Evolutionary conservation across 2,888 invertebrate genomes (phyloP), one percentile per base, ranked within the genome.

Genomic region (Caenorhabditis drosophilae): DNA sequence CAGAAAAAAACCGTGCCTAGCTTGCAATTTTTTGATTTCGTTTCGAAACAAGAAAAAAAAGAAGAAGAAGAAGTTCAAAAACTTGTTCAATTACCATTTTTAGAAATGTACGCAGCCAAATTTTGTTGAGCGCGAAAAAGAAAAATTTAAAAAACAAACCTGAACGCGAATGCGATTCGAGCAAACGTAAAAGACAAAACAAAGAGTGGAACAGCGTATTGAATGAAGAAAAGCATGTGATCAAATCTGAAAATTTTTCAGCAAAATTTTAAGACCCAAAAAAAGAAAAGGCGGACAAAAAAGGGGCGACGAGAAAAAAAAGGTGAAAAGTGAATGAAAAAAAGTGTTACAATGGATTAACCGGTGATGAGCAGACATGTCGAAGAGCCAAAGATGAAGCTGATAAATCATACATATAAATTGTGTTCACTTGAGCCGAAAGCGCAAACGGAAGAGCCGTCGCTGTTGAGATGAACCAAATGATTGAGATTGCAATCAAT

Each of bases 201-300:
- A 41, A 72, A 53, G 4, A 79, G 55, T 4, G 79, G 79, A 40
- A 78, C 61, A 3, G 72, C 77, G 55, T 78, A 79, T 49, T 77
- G 78, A 26, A 77, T 70, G 20, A 73, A 57, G 53, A 78, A 76
- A 11, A 79, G 68, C 22, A 70, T 42, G 35, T 76, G 59, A 25
- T 78, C 75, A 35, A 76, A 74, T 49, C 77, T 78, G 59, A 46
- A 73, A 51, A 22, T 7, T 18, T 2, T 16, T 16, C 18, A 4
- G 11, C 2, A 18, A 6, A 16, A 18, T 40, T 40, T 40, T 2
- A 36, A 23, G 4, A 4, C 20, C 15, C 18, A 16, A 18, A 18
- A 42, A 18, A n/a, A n/a, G 40, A 15, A 40, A 9, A 7, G 15
- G 22, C 12, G 18, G 47, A 9, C 6, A 3, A n/a, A 4, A 4